Evolutionary conservation across 2,113 vertebrate species (phyloP).

Genomic region (Callorhinus ursinus): DNA sequence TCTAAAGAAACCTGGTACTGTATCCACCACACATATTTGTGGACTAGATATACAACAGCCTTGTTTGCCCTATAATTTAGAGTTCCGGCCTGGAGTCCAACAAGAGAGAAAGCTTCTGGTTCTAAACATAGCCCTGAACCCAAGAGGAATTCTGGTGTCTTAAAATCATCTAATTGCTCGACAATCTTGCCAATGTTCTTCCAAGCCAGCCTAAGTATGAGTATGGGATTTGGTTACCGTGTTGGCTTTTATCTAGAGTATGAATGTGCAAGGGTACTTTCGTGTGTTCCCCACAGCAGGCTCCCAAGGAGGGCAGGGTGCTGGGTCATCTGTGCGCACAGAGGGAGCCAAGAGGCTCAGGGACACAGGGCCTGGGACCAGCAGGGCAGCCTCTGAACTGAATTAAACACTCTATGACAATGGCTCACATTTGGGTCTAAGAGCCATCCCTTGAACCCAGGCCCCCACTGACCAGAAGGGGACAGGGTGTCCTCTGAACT

Average conservation of each 20-base stretch:
- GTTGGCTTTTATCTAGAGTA: neutral
- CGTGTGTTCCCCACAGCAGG: neutral
- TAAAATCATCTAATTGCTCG: slow-evolving; percentile 40
- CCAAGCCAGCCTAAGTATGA: neutral
- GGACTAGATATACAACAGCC: neutral
- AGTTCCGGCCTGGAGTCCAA: slow-evolving; percentile 47
- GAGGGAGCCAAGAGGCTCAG: neutral
- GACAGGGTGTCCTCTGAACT: neutral
- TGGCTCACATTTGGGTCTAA: neutral
- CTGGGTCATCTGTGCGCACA: neutral
- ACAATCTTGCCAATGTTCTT: neutral
- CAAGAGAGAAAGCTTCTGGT: slow-evolving; percentile 62
- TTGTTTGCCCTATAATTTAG: slow-evolving; percentile 55
- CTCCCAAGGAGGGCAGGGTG: neutral
- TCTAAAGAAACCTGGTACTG: neutral
- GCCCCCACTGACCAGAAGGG: neutral
- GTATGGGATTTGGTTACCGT: neutral
- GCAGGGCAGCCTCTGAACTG: neutral
- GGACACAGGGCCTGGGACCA: neutral
- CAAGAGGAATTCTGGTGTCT: slow-evolving; percentile 52
- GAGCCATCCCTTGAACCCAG: neutral
- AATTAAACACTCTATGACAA: neutral
- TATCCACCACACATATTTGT: neutral
- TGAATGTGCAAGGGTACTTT: neutral
- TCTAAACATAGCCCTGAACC: slow-evolving; percentile 68